Evolutionary conservation across 2,888 invertebrate genomes (phyloP).

Genomic region (Muscina levida): DNA sequence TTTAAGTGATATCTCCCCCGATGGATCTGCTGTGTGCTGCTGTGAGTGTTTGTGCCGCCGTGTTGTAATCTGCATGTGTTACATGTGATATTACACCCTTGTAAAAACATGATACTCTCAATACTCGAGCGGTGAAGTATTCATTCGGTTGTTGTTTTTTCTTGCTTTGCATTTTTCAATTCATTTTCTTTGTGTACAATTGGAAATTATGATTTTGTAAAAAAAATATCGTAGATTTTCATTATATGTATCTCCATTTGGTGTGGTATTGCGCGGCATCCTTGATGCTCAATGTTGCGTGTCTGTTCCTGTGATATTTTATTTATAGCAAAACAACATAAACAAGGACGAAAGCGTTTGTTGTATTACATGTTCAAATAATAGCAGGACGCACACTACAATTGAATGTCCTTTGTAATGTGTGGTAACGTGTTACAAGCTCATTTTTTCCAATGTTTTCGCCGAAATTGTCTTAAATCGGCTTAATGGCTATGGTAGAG

Average conservation of each 20-base stretch:
- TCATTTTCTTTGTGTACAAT: slow-evolving; percentile 39
- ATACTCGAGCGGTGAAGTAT: slow-evolving; percentile 30
- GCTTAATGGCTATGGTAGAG: neutral
- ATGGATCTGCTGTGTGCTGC: slow-evolving; percentile 11
- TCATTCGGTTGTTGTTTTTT: slow-evolving; percentile 43
- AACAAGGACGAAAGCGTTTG: slow-evolving; percentile 12
- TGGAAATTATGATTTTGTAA: slow-evolving; percentile 53
- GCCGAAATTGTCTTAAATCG: slow-evolving; percentile 18
- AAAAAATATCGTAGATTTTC: slow-evolving; percentile 54
- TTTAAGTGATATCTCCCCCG: slow-evolving; percentile 53
- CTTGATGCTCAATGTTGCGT: slow-evolving; percentile 56
- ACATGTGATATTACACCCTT: slow-evolving; percentile 68
- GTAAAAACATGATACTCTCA: slow-evolving; percentile 67
- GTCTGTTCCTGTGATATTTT: slow-evolving; percentile 59
- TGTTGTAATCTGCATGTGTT: slow-evolving; percentile 70
- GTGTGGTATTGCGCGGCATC: neutral
- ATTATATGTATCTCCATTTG: slow-evolving; percentile 49
- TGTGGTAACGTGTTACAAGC: slow-evolving; percentile 75
- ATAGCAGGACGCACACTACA: slow-evolving; percentile 70
- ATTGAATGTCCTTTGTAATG: slow-evolving; percentile 75
- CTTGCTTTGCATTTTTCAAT: slow-evolving; percentile 5
- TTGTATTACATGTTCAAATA: slow-evolving; percentile 55
- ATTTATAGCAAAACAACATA: slow-evolving; percentile 44
- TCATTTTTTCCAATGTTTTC: slow-evolving; percentile 68
- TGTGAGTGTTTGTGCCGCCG: no score